Conservation (phyloP, 2,113 vertebrate genomes). For the Callorhinus ursinus region DNA sequence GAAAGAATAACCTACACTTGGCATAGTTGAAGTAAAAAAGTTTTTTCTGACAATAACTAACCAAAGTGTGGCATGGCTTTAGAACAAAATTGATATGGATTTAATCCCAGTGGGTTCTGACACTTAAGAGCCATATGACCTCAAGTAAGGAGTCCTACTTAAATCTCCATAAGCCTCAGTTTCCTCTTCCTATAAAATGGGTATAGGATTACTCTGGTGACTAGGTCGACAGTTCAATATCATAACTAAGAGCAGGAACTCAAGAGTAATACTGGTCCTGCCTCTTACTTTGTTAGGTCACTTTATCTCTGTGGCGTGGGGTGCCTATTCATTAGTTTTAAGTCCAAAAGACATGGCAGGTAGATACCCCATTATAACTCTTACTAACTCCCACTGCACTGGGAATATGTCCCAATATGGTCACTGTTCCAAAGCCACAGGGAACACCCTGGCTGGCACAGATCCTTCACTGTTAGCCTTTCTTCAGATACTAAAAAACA, state of each 20-base stretch:
- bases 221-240: not conserved
- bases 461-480: not conserved
- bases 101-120: not conserved
- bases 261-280: not conserved
- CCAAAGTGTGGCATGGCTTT: not conserved
- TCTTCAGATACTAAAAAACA: not conserved
- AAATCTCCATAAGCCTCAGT: not conserved
- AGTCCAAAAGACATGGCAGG: not conserved
- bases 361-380: not conserved
- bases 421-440: not conserved
- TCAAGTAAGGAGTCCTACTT: not conserved
- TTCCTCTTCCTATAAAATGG: not conserved
- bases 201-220: not conserved
- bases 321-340: not conserved
- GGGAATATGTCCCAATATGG: not conserved
- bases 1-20: not conserved
- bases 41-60: conserved; percentile 14
- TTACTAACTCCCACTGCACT: not conserved
- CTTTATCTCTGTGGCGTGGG: not conserved
- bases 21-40: not conserved
- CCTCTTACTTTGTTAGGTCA: not conserved
- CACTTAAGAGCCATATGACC: not conserved
- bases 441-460: not conserved
- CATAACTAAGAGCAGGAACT: not conserved
- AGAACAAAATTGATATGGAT: not conserved